A percentile compares a stretch with the other conserved stretches of the same genome.
These are phyloP conservation scores for Meloidogyne chitwoodi DNA, from an alignment of 1,140 invertebrate genomes.

Conservation along the genomic window DNA sequence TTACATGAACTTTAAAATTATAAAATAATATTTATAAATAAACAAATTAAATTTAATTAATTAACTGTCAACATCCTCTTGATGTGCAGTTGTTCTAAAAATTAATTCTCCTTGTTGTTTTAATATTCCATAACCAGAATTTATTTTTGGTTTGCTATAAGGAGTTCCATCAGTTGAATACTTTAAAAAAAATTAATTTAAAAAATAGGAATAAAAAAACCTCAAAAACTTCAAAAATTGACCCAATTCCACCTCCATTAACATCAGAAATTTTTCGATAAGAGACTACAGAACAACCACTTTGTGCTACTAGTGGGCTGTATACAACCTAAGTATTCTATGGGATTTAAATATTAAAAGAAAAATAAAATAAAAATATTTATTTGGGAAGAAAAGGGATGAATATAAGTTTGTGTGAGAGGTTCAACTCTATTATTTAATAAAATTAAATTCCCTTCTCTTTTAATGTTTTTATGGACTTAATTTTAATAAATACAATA, in stretches of 20 bases:
- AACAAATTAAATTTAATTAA: not conserved
- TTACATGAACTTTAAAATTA: constrained; percentile 44
- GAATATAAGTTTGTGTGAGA: no score
- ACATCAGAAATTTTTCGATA: constrained; percentile 57
- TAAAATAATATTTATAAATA: not conserved
- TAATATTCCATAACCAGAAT: constrained; percentile 56
- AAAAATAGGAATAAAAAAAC: not conserved
- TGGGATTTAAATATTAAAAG: not conserved
- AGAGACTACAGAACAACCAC: constrained; percentile 54
- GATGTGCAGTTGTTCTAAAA: constrained; percentile 56
- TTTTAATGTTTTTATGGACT: no score
- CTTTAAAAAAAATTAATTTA: not conserved
- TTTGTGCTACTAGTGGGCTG: constrained; percentile 52
- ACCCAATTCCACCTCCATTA: constrained; percentile 53
- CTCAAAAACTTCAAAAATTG: constrained; percentile 59
- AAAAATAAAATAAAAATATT: not conserved
- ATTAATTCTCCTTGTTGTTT: constrained; percentile 56
- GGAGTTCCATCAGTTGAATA: constrained; percentile 60
- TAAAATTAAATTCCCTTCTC: no score
- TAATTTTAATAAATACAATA: no score
- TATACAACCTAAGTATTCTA: constrained; percentile 50
- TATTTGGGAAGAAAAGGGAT: no score
- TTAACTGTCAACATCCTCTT: constrained; percentile 58
- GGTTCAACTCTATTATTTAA: no score
- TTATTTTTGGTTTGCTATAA: constrained; percentile 58